Percentiles rank a stretch among this genome's conserved stretches.
Conservation (phyloP, 2,113 vertebrate genomes). For the Pangasianodon gigas region DNA sequence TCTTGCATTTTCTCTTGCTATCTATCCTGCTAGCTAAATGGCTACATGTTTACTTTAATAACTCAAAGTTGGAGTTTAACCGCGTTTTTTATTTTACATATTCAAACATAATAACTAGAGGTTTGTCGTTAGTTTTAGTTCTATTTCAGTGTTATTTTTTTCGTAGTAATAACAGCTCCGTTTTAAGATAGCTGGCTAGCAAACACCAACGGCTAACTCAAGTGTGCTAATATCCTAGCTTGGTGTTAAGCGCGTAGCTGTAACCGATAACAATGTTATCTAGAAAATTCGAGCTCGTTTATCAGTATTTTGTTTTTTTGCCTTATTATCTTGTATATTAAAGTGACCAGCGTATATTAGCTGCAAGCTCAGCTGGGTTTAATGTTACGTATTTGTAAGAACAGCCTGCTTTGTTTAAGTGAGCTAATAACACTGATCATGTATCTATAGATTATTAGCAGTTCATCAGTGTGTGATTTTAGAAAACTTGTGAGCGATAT, state of each 20-base stretch:
- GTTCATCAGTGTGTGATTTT: neutral
- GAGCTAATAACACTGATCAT: neutral
- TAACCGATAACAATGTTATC: neutral
- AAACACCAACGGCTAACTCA: neutral
- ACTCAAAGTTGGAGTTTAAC: neutral
- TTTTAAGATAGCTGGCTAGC: neutral
- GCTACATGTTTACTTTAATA: constrained; percentile 6
- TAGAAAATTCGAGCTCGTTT: neutral
- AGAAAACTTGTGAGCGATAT: neutral
- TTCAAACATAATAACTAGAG: neutral
- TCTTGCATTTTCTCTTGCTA: constrained; percentile 1
- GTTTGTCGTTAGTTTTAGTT: neutral
- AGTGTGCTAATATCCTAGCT: neutral
- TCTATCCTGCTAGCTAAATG: neutral
- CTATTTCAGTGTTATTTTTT: neutral
- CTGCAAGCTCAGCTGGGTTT: neutral
- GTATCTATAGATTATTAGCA: neutral
- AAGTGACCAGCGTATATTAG: neutral
- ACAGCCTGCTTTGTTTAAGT: neutral
- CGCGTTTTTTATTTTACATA: no score
- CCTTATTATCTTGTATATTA: neutral
- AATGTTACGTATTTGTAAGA: neutral
- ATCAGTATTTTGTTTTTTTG: no score
- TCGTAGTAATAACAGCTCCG: neutral
- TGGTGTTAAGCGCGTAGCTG: neutral